A percentile compares a stretch with the other conserved stretches of the same genome.
phyloP scores from a whole-genome alignment of 2,113 vertebrate species.

The Vulpes lagopus region DNA sequence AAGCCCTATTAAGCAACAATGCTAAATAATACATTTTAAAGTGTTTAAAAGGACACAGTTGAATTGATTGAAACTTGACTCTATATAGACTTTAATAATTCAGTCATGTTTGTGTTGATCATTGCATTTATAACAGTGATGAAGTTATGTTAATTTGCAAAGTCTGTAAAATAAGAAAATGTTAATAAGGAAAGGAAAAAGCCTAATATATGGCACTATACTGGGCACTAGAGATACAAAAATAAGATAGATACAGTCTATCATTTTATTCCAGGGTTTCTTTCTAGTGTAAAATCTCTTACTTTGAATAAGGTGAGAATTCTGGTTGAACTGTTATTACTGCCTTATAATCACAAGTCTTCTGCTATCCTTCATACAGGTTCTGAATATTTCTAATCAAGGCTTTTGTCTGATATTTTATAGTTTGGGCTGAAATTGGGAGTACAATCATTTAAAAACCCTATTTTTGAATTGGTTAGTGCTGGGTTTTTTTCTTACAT shows the following conservation, averaged over 20 bases:
- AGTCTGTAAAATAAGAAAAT: background rate
- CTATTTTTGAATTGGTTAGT: background rate
- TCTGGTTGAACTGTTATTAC: background rate
- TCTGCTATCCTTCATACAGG: background rate
- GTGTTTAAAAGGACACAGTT: background rate
- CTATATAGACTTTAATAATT: background rate
- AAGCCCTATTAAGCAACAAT: background rate
- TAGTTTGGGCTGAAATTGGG: background rate
- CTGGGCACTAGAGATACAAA: background rate
- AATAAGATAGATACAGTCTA: background rate
- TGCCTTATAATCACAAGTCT: background rate
- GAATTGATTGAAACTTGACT: background rate
- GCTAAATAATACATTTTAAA: slow-evolving; percentile 5
- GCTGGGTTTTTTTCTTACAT: background rate
- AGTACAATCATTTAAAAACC: background rate
- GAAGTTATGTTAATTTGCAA: background rate
- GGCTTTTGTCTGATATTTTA: background rate
- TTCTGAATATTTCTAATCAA: background rate
- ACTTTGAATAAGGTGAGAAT: background rate
- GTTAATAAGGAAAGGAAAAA: slow-evolving; percentile 16
- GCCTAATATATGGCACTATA: background rate
- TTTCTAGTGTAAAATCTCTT: background rate
- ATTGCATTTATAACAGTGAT: background rate
- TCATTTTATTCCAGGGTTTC: background rate
- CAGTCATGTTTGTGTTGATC: background rate